Conservation (phyloP, 2,113 vertebrate genomes). For the Arenaria interpres region DNA sequence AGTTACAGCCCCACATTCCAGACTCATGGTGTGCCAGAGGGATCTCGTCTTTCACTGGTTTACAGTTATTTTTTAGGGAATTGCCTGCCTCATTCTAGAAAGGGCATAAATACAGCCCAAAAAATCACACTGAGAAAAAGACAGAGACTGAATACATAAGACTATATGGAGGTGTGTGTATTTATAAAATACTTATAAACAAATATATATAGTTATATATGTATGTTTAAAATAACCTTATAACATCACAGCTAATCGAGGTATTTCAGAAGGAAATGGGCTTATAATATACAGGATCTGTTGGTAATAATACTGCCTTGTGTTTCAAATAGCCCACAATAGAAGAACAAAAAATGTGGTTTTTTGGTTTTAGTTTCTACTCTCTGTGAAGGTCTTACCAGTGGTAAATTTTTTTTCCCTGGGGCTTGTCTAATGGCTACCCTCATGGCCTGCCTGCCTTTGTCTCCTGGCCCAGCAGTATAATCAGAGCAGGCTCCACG, state of each 20-base stretch:
- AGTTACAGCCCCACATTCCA: neutral
- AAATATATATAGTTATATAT: neutral
- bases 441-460: neutral
- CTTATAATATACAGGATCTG: neutral
- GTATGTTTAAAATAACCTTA: neutral
- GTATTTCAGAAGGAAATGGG: neutral
- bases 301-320: neutral
- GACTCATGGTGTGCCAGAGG: neutral
- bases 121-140: neutral
- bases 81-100: neutral
- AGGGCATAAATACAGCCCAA: neutral
- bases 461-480: neutral
- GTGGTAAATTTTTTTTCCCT: neutral
- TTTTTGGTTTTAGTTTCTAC: neutral
- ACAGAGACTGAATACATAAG: neutral
- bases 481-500: neutral
- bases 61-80: neutral
- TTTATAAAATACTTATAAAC: neutral
- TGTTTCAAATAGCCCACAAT: neutral
- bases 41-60: neutral
- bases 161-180: neutral
- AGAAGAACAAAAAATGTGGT: neutral
- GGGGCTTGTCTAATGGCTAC: neutral
- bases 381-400: neutral
- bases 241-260: neutral